Evolutionary conservation across 2,113 vertebrate genomes (phyloP).

Genomic region (Tricholaema leucomelas): DNA sequence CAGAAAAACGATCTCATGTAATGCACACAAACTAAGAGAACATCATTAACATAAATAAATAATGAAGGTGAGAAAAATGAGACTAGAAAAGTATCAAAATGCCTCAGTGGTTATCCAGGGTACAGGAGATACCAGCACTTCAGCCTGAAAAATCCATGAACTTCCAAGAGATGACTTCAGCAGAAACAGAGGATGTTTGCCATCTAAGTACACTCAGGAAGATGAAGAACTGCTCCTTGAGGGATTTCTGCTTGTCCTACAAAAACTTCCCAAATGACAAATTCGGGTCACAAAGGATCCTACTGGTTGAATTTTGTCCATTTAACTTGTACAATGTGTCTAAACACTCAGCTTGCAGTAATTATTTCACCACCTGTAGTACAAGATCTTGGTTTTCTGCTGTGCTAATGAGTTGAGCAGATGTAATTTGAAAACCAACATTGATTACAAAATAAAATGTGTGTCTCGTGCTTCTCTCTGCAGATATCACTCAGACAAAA

Average conservation of each 20-base stretch:
- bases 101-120: neutral
- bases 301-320: neutral
- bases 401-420: neutral
- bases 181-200: accelerated
- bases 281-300: neutral
- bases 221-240: neutral
- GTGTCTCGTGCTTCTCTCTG: neutral
- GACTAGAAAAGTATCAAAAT: neutral
- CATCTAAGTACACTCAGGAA: neutral
- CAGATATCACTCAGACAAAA: neutral
- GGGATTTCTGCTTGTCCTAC: neutral
- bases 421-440: constrained; percentile 21
- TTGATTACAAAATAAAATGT: constrained; percentile 4
- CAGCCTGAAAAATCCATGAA: accelerated
- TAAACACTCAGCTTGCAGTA: constrained; percentile 20
- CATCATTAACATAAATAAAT: neutral
- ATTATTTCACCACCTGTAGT: constrained; percentile 27
- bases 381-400: neutral
- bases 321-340: neutral
- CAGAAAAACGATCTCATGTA: accelerated
- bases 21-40: neutral
- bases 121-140: neutral
- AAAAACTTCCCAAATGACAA: constrained; percentile 19
- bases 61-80: neutral
- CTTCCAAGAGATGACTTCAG: neutral